Percentiles rank a stretch among this genome's conserved stretches.
phyloP scores from a whole-genome alignment of 2,113 vertebrate species.

The Cynopterus brachyotis region DNA sequence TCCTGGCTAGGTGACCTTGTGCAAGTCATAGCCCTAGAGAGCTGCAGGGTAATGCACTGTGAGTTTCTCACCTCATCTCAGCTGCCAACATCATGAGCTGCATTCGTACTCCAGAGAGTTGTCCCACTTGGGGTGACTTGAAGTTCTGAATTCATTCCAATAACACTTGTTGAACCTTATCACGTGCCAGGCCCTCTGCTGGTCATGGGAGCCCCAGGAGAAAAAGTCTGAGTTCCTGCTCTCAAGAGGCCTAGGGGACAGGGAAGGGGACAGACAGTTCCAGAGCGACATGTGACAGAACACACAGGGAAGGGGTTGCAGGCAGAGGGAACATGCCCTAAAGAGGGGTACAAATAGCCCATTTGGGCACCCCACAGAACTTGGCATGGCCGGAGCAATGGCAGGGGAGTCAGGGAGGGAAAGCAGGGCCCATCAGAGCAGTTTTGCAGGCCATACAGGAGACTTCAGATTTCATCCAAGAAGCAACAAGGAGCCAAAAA shows the following conservation, averaged over 20 bases:
- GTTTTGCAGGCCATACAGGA: background rate
- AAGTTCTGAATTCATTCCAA: background rate
- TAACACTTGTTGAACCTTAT: background rate
- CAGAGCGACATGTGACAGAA: background rate
- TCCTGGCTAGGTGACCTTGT: background rate
- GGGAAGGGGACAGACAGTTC: background rate
- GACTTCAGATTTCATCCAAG: background rate
- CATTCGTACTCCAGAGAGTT: background rate
- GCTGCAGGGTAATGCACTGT: background rate
- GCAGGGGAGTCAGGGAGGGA: background rate
- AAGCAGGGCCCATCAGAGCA: background rate
- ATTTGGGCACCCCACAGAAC: background rate
- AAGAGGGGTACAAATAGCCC: background rate
- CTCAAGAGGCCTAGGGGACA: background rate
- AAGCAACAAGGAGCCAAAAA: background rate
- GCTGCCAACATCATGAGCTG: background rate
- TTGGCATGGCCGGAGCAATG: background rate
- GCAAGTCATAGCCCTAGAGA: background rate
- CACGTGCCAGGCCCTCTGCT: background rate
- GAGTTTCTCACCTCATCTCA: background rate
- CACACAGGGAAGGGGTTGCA: background rate
- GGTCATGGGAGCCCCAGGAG: background rate
- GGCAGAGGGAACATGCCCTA: background rate
- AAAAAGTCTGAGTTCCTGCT: background rate
- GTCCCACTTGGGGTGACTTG: rapidly evolving